Percentiles rank a stretch among this genome's conserved stretches.
phyloP scores from a whole-genome alignment of 92 coral and sea anemone genomes.

The Scolanthus callimorphus region DNA sequence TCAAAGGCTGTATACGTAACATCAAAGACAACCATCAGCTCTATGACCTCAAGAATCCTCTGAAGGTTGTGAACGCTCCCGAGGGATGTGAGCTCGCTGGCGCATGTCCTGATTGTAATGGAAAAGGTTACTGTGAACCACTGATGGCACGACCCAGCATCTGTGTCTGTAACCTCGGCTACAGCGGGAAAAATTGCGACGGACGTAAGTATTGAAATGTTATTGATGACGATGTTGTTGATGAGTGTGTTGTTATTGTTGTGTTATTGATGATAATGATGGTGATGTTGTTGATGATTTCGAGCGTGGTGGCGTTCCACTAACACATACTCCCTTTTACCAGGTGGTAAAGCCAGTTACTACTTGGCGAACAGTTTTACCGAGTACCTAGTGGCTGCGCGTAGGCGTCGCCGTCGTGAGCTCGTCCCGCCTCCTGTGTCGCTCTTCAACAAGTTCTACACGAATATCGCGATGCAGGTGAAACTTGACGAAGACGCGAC shows the following conservation, averaged over 20 bases:
- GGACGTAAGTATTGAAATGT: constrained; percentile 83
- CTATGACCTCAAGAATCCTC: constrained; percentile 85
- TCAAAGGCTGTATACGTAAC: constrained; percentile 82
- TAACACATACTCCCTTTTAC: neutral
- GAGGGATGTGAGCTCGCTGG: constrained; percentile 69
- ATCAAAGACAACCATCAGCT: constrained; percentile 59
- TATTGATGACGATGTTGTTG: too few species aligned
- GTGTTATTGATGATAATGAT: too few species aligned
- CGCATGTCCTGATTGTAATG: constrained; percentile 78
- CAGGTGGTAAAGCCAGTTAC: constrained; percentile 76
- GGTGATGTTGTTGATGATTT: too few species aligned
- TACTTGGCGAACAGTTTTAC: constrained; percentile 82
- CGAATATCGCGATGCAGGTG: constrained; percentile 83
- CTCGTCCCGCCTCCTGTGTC: constrained; percentile 70
- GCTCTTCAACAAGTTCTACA: constrained; percentile 63
- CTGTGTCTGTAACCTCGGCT: constrained; percentile 84
- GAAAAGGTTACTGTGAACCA: constrained; percentile 86
- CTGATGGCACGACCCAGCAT: constrained; percentile 59
- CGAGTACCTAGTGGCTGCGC: constrained; percentile 64
- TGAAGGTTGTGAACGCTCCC: constrained; percentile 64
- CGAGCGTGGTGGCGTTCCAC: too few species aligned
- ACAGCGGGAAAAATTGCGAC: constrained; percentile 69
- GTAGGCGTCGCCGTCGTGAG: constrained; percentile 68
- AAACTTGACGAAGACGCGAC: constrained; percentile 59
- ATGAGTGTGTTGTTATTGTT: too few species aligned